phyloP scores from a whole-genome alignment of 2,113 vertebrate species.

The Lagenorhynchus albirostris region DNA sequence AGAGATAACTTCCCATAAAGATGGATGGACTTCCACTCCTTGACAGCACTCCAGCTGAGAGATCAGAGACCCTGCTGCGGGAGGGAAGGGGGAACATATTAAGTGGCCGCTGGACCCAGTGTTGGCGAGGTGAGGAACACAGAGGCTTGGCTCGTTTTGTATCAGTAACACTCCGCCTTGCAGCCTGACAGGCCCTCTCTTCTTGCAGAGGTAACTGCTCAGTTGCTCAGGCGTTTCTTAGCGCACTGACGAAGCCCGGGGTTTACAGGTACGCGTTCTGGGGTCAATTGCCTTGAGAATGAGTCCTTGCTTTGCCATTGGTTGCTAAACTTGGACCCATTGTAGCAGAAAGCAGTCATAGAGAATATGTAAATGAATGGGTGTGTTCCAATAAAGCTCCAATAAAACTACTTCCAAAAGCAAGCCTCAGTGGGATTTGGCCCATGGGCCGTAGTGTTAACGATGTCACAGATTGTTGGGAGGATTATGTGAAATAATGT shows the following conservation, averaged over 20 bases:
- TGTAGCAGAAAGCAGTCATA: background rate
- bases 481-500: background rate
- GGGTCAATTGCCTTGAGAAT: background rate
- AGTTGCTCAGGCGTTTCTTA: background rate
- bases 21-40: slow-evolving; percentile 47
- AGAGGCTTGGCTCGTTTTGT: background rate
- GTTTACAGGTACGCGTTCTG: accelerated
- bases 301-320: background rate
- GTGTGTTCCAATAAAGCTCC: background rate
- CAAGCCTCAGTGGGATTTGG: background rate
- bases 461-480: background rate
- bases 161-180: background rate
- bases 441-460: background rate
- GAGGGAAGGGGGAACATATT: background rate
- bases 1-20: slow-evolving; percentile 12
- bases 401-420: background rate
- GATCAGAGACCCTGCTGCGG: background rate
- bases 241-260: background rate
- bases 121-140: background rate
- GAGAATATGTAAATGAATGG: too few relatives aligned
- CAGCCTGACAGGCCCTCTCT: background rate
- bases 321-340: background rate
- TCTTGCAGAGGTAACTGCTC: background rate
- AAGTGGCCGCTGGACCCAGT: background rate
- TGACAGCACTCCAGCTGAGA: slow-evolving; percentile 57